A percentile compares a stretch with the other conserved stretches of the same genome.
phyloP scores from a whole-genome alignment of 2,888 invertebrate genomes.

The Pterostichus madidus region DNA sequence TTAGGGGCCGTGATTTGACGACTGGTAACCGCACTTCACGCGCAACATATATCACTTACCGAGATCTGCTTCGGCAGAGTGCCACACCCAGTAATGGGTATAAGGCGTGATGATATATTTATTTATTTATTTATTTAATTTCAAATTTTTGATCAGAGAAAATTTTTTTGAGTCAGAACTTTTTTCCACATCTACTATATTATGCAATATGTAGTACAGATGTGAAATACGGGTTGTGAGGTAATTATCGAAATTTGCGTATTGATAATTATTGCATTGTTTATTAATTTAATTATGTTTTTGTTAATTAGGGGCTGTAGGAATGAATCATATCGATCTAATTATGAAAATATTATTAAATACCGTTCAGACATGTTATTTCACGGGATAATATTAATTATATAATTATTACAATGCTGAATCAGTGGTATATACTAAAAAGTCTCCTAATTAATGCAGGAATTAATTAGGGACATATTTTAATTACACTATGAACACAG shows the following conservation, averaged over 20 bases:
- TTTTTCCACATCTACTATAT: background rate
- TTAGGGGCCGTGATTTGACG: no score
- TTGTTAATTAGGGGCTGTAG: background rate
- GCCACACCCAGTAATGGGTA: no score
- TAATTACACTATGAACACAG: background rate
- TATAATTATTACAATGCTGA: conserved; percentile 4
- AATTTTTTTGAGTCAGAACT: background rate
- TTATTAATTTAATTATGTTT: conserved; percentile 21
- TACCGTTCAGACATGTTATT: background rate
- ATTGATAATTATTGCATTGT: conserved; percentile 21
- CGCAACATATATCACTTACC: no score
- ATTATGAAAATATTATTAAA: conserved; percentile 4
- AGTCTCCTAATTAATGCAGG: background rate
- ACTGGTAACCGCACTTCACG: no score
- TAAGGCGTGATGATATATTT: no score
- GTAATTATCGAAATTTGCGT: background rate
- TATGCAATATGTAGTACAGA: background rate
- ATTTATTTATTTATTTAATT: no score
- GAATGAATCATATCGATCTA: background rate
- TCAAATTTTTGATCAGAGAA: background rate
- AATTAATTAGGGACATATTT: background rate
- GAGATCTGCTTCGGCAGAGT: no score
- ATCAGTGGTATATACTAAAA: background rate
- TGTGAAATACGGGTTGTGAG: conserved; percentile 5
- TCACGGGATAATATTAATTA: conserved; percentile 27